These are phyloP conservation scores for Bubo scandiacus DNA, from an alignment of 2,113 vertebrate species.

Conservation along the genomic window DNA sequence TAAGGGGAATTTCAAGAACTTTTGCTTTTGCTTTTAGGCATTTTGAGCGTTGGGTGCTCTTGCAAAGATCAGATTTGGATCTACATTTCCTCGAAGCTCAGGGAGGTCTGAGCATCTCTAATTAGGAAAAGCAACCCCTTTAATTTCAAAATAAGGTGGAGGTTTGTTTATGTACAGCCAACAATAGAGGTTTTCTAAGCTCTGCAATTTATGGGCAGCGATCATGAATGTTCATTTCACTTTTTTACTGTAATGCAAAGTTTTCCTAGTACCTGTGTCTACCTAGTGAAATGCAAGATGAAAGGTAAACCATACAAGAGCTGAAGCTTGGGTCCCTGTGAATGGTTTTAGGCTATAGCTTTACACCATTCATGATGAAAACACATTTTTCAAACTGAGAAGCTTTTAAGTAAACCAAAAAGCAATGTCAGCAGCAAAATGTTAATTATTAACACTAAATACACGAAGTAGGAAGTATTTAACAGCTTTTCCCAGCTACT, in stretches of 20 bases:
- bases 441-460: neutral
- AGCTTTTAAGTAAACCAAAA: neutral
- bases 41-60: neutral
- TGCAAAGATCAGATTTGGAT: neutral
- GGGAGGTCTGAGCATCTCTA: neutral
- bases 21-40: neutral
- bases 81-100: neutral
- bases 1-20: neutral
- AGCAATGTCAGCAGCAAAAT: neutral
- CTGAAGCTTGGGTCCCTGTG: neutral
- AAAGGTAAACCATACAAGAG: neutral
- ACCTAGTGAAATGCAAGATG: neutral
- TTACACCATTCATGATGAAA: neutral
- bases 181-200: neutral
- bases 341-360: neutral
- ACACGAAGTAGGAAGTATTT: neutral
- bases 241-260: neutral
- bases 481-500: neutral
- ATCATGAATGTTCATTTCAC: neutral
- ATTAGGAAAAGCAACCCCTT: neutral
- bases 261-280: neutral
- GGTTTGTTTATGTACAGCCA: neutral
- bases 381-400: neutral
- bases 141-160: neutral
- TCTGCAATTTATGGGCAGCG: neutral